These are phyloP conservation scores for Pelmatolapia mariae DNA, from an alignment of 2,113 vertebrate genomes.

Conservation along the genomic window DNA sequence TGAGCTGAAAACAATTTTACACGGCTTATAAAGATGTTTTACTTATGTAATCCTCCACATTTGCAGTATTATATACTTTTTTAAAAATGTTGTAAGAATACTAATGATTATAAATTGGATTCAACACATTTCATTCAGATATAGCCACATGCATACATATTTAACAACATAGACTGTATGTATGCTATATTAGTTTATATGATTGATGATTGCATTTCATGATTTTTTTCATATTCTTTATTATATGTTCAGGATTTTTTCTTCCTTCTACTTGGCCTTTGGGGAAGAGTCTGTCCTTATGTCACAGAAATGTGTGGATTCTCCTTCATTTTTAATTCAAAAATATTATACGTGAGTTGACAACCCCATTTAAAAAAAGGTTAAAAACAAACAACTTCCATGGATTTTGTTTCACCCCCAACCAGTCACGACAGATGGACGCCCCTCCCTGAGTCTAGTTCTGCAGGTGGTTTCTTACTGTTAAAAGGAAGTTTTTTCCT, in stretches of 20 bases:
- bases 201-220: not conserved
- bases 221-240: not conserved
- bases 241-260: not conserved
- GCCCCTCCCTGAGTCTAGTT: not conserved
- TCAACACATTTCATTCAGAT: not conserved
- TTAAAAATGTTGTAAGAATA: accelerated
- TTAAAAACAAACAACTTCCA: not conserved
- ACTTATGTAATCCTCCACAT: not conserved
- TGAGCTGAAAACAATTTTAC: not conserved
- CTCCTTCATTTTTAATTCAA: not conserved
- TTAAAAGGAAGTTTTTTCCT: not conserved
- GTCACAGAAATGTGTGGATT: not conserved
- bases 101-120: not conserved
- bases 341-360: not conserved
- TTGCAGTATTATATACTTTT: not conserved
- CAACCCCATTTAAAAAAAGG: not conserved
- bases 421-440: not conserved
- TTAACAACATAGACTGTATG: not conserved
- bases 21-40: not conserved
- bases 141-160: not conserved
- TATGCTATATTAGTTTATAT: not conserved
- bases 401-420: not conserved
- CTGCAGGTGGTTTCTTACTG: not conserved
- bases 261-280: not conserved
- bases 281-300: not conserved